Conservation (phyloP, 2,113 vertebrate genomes). For the Etheostoma cragini region DNA sequence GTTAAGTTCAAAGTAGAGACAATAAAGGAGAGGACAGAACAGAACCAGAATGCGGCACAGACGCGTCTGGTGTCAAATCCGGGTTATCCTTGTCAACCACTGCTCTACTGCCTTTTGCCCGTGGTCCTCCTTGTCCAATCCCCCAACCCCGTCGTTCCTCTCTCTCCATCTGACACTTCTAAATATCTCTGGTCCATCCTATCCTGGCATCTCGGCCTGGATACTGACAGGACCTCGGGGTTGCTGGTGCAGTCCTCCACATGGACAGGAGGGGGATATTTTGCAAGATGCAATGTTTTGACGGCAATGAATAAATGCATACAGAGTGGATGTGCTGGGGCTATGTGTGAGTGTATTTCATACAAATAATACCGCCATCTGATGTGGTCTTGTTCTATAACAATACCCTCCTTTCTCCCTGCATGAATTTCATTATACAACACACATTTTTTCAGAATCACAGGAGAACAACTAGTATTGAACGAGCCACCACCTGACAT, state of each 20-base stretch:
- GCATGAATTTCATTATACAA: constrained; percentile 8
- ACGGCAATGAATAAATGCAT: constrained; percentile 30
- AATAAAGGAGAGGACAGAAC: too few relatives aligned
- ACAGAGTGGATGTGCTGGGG: background rate
- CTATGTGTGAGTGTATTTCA: background rate
- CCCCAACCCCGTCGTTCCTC: background rate
- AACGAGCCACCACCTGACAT: constrained; percentile 40
- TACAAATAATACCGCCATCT: background rate
- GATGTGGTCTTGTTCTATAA: background rate
- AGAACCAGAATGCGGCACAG: too few relatives aligned
- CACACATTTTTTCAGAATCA: constrained; percentile 23
- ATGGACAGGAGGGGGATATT: constrained; percentile 2
- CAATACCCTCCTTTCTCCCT: background rate
- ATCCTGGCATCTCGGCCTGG: constrained; percentile 9
- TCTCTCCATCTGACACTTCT: background rate
- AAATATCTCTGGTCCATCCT: background rate
- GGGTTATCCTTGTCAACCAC: background rate
- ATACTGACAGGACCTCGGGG: constrained; percentile 26
- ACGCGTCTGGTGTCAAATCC: too few relatives aligned
- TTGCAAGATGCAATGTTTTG: constrained; percentile 16
- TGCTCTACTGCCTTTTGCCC: background rate
- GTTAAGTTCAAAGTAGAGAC: too few relatives aligned
- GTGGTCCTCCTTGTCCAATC: too few relatives aligned
- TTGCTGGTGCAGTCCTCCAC: constrained; percentile 15
- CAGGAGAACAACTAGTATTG: constrained; percentile 33